Evolutionary conservation across 2,113 vertebrate species (phyloP).

Genomic region (Entomyzon cyanotis): DNA sequence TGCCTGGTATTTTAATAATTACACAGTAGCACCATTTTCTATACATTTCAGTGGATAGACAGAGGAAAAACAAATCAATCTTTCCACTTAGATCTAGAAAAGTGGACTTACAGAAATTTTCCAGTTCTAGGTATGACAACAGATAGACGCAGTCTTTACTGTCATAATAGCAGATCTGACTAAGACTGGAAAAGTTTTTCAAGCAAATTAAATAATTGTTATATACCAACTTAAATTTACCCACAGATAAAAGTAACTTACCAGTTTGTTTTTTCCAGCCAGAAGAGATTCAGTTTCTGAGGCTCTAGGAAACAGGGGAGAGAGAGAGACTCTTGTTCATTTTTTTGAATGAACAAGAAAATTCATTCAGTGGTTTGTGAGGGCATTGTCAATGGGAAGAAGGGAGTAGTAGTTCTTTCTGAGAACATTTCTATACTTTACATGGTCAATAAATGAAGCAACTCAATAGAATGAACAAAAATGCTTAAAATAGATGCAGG

Average conservation of each 20-base stretch:
- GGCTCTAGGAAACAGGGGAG: neutral
- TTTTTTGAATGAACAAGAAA: too few relatives aligned
- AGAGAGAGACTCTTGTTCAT: neutral
- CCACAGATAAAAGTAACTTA: neutral
- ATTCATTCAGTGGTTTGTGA: neutral
- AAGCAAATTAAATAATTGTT: neutral
- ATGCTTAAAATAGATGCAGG: neutral
- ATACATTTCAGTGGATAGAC: neutral
- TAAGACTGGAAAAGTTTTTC: neutral
- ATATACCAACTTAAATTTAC: neutral
- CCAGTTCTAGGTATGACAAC: neutral
- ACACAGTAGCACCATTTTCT: neutral
- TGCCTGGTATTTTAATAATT: neutral
- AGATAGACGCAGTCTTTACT: neutral
- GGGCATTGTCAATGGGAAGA: neutral
- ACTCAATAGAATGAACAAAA: neutral
- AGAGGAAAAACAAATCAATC: neutral
- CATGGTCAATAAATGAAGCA: neutral
- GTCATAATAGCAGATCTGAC: neutral
- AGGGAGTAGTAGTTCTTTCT: neutral
- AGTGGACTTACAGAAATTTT: neutral
- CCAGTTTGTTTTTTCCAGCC: neutral
- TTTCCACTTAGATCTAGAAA: neutral
- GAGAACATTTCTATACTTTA: neutral
- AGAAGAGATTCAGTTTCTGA: neutral